These are phyloP conservation scores for Pemphigus obesinymphae DNA, from an alignment of 1,140 invertebrate genomes.

Conservation along the genomic window DNA sequence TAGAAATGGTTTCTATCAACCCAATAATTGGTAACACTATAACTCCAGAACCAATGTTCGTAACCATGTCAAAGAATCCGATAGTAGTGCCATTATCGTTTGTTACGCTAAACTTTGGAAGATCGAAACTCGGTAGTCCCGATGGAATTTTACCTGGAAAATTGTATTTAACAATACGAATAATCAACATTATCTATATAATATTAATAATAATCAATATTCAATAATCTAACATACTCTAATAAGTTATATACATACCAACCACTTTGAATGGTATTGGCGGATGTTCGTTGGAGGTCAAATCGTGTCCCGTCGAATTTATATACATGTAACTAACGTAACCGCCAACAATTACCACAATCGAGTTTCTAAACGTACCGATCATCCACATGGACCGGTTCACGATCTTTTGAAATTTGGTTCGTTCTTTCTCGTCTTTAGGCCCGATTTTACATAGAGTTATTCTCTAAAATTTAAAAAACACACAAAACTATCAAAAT, in stretches of 20 bases:
- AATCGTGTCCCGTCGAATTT: conserved; percentile 50
- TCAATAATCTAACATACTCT: no score
- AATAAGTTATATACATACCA: background rate
- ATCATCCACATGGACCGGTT: conserved; percentile 56
- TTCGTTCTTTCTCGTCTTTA: conserved; percentile 52
- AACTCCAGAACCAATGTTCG: conserved; percentile 69
- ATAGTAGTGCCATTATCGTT: conserved; percentile 52
- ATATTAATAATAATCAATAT: no score
- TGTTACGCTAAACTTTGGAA: conserved; percentile 59
- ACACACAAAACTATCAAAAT: no score
- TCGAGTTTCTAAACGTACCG: conserved; percentile 54
- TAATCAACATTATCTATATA: no score
- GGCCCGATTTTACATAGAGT: conserved; percentile 58
- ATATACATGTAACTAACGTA: conserved; percentile 55
- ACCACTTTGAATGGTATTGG: conserved; percentile 25
- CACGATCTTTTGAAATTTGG: conserved; percentile 50
- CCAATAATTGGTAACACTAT: conserved; percentile 74
- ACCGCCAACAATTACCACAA: conserved; percentile 55
- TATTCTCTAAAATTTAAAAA: conserved; percentile 51
- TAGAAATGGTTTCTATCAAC: conserved; percentile 77
- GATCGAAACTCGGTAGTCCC: conserved; percentile 61
- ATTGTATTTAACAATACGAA: background rate
- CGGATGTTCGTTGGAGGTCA: background rate
- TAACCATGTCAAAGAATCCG: conserved; percentile 64
- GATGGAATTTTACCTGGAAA: conserved; percentile 59